Evolutionary conservation across 2,113 vertebrate genomes (phyloP).

Genomic region (Tauraco erythrolophus): DNA sequence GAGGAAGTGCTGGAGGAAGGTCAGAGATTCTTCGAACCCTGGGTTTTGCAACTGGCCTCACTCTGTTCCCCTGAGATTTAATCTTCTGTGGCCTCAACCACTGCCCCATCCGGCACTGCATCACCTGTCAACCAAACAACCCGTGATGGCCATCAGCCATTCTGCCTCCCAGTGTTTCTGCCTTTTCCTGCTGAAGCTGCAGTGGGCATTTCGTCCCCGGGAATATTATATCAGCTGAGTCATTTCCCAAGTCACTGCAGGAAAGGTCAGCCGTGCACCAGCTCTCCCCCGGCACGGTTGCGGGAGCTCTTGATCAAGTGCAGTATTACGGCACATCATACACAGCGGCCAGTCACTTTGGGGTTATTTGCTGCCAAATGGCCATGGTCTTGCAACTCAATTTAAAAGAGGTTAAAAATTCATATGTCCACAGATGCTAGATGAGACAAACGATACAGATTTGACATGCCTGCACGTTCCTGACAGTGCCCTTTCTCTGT

Average conservation of each 20-base stretch:
- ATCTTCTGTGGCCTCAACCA: not conserved
- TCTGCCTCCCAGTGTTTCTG: not conserved
- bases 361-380: not conserved
- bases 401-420: constrained; percentile 32
- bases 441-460: not conserved
- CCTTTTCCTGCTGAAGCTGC: not conserved
- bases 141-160: not conserved
- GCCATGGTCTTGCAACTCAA: not conserved
- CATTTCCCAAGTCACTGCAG: not conserved
- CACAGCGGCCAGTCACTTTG: not conserved
- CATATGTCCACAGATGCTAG: not conserved
- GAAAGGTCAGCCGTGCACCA: not conserved
- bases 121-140: not conserved
- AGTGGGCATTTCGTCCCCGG: not conserved
- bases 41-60: not conserved
- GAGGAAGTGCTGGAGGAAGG: not conserved
- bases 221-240: constrained; percentile 43
- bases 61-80: not conserved
- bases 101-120: not conserved
- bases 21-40: rapidly evolving
- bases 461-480: not conserved
- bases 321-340: not conserved
- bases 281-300: not conserved
- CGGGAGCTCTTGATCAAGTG: not conserved
- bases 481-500: not conserved